Base-by-base conservation (phyloP, 2,113 vertebrate genomes). In the Ameiurus melas region DNA sequence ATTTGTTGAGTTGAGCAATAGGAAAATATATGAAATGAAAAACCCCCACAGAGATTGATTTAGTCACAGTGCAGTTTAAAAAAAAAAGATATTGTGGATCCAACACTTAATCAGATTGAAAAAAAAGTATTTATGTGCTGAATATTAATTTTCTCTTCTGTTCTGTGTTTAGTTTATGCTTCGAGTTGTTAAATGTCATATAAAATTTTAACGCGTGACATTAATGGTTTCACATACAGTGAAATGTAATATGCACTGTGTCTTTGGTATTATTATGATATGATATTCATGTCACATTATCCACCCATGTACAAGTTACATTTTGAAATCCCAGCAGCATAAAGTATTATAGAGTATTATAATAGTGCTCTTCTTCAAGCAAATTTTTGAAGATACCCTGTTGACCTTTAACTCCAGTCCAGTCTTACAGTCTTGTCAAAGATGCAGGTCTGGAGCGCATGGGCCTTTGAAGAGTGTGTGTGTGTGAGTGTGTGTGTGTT, bases 361-460 rank as follows among this genome's bases (percentile, higher is more conserved):
- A 62, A 47, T 39, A 58, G 12, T 33, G 68, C 13, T 9, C 58
- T 62, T 68, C 30, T 77, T 58, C 1, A 2, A 53, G 68, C 22
- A 20, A 80, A 60, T 30, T 68, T 22, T 10, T 60, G 86, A 81
- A 68, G 30, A 70, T 16, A 30, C 62, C 77, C 75, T 68, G 62
- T 39, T 86, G 75, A 81, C 51, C 79, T 53, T 60, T 43, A 53
- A 57, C 47, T 75, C 20, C 53, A 64, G 36, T 75, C 10, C 47
- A 19, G 6, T 83, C 70, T 53, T 73, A 20, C 16, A 70, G 68
- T 60, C 70, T 53, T 57, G 39, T 33, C 51, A 57, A 83, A 83
- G 55, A 36, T 83, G 62, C 86, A 87, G 64, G 58, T 68, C 25
- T 87, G 80, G 80, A 83, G 53, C 5, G 9, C 25, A 68, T 64